Evolutionary conservation across 2,888 invertebrate species (phyloP), one percentile per base, ranked within the genome.

Genomic region (Machimus rusticus): DNA sequence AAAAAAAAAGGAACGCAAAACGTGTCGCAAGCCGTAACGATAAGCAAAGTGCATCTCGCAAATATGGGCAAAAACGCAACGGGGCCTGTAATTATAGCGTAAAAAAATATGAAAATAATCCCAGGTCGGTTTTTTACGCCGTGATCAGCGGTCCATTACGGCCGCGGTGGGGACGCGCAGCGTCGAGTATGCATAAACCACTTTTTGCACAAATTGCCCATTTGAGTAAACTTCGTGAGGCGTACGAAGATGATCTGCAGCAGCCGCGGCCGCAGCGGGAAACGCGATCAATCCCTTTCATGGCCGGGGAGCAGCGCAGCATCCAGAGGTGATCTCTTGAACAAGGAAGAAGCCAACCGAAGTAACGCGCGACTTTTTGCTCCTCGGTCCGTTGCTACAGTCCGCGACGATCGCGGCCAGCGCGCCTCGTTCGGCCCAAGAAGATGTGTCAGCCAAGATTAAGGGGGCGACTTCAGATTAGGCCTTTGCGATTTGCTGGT

Each of bases 401-500:
- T 34, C 74, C 74, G 37, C 51, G 51, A 74, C 28, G 74, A 14
- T 43, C 74, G 74, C 85, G 74, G 43, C 8, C 43, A 31, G 14
- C 85, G 66, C 74, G 6, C 14, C 74, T 85, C 46, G 85, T 74
- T 46, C 5, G 19, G n/a, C 8, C 51, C 43, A 46, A 46, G 85
- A 31, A 85, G 85, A 85, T 85, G 85, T 85, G 74, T 74, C 85
- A 85, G 85, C 74, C 74, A 85, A 85, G 85, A 85, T 85, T 85
- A 85, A 85, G 85, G 85, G 85, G 85, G 85, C 85, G 85, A 85
- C 85, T 85, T 28, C 85, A 85, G 85, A 85, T 85, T 85, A 85
- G 85, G 74, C 74, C 85, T 74, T 74, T n/a, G 43, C 85, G 85
- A 85, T 85, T 85, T 85, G 85, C 85, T 85, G 85, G 31, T 74